phyloP scores from a whole-genome alignment of 2,113 vertebrate genomes.

The Sinocyclocheilus grahami region DNA sequence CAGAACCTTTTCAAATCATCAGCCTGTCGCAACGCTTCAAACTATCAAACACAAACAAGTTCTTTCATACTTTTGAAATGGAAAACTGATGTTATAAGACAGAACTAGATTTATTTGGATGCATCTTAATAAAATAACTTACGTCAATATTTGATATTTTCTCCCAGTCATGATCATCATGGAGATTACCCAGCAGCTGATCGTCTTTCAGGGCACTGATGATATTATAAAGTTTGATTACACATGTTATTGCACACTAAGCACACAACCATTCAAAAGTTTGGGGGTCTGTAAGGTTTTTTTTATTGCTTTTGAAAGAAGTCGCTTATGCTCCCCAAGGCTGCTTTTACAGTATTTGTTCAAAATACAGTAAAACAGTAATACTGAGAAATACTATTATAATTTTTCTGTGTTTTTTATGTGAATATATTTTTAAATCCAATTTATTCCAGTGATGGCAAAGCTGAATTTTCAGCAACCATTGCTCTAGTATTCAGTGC shows the following conservation, averaged over 20 bases:
- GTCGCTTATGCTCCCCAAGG: background rate
- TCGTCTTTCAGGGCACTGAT: conserved; percentile 82
- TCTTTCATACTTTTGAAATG: background rate
- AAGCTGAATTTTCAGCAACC: too few relatives aligned
- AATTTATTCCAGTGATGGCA: background rate
- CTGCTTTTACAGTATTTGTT: background rate
- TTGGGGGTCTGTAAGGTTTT: background rate
- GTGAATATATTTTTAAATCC: background rate
- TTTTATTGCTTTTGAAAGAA: background rate
- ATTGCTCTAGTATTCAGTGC: background rate
- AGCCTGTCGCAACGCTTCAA: conserved; percentile 80
- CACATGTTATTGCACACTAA: background rate
- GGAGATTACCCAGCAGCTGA: conserved; percentile 78
- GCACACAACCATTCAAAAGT: background rate
- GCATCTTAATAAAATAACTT: conserved; percentile 56
- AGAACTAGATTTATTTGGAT: background rate
- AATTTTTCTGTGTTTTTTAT: background rate
- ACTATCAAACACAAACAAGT: conserved; percentile 72
- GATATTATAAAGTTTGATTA: conserved; percentile 4
- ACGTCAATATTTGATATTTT: conserved; percentile 93
- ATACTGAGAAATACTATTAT: background rate
- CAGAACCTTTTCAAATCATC: conserved; percentile 84
- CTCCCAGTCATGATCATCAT: conserved; percentile 90
- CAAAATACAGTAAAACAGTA: background rate
- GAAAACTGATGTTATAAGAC: background rate